These are phyloP conservation scores for Antigone vipio DNA, from an alignment of 2,113 vertebrate species.

Conservation along the genomic window DNA sequence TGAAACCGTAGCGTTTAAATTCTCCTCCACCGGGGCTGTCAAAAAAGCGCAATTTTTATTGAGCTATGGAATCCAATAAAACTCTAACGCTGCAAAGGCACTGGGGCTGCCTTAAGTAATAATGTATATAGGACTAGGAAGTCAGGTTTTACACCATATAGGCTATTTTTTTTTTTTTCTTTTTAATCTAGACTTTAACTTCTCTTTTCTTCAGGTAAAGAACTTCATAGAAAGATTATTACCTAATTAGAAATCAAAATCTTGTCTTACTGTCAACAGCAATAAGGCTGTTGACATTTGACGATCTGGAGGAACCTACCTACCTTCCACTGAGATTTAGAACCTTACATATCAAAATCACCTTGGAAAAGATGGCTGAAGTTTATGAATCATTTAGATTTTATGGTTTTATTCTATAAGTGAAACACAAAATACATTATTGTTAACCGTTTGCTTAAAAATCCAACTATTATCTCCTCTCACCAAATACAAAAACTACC, in stretches of 20 bases:
- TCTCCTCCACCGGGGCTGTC: background rate
- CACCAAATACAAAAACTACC: background rate
- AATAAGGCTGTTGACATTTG: background rate
- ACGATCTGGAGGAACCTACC: background rate
- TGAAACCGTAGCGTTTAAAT: constrained; percentile 45
- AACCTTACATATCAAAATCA: background rate
- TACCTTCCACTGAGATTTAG: background rate
- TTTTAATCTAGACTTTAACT: constrained; percentile 51
- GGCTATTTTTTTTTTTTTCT: background rate
- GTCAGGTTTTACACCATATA: background rate
- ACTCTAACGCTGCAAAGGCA: constrained; percentile 44
- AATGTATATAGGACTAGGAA: constrained; percentile 17
- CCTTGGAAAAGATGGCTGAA: background rate
- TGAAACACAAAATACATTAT: background rate
- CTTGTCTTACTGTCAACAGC: background rate
- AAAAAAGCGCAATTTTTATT: constrained; percentile 61
- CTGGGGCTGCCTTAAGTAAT: constrained; percentile 36
- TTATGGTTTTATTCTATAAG: background rate
- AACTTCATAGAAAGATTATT: constrained; percentile 35
- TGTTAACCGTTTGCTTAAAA: background rate
- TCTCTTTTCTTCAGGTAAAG: background rate
- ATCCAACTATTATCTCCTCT: background rate
- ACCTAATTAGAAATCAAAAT: constrained; percentile 44
- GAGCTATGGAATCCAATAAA: constrained; percentile 69
- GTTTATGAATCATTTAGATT: background rate